Conservation (phyloP, 1,140 invertebrate species). For the Microplitis mediator region DNA sequence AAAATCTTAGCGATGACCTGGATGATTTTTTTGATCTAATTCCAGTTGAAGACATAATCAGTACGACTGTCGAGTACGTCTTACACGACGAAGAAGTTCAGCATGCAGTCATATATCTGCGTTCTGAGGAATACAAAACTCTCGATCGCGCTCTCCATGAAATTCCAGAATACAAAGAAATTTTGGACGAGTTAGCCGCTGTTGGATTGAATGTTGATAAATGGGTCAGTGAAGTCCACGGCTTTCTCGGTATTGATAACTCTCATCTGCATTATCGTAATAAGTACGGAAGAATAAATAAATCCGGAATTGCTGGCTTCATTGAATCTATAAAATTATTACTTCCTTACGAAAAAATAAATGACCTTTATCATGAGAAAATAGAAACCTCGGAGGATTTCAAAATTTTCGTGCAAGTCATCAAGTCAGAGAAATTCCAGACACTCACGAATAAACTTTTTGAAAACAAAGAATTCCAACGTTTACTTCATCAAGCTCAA, state of each 20-base stretch:
- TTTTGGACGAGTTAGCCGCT: slow-evolving; percentile 2
- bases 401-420: slow-evolving; percentile 3
- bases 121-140: slow-evolving; percentile 1
- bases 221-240: background rate
- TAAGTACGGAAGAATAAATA: background rate
- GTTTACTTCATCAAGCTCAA: slow-evolving; percentile 13
- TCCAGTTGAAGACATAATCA: background rate
- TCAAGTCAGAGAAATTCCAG: slow-evolving; percentile 26
- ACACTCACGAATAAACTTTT: slow-evolving; percentile 6
- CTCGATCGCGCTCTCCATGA: background rate
- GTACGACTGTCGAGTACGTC: background rate
- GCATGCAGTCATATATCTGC: background rate
- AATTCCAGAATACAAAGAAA: slow-evolving; percentile 16
- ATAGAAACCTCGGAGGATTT: slow-evolving; percentile 24
- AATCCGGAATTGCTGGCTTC: slow-evolving; percentile 19
- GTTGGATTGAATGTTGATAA: slow-evolving; percentile 16
- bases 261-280: background rate
- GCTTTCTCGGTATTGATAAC: background rate
- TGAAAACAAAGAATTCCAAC: slow-evolving; percentile 20
- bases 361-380: slow-evolving; percentile 30
- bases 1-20: background rate
- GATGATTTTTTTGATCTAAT: slow-evolving; percentile 1
- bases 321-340: slow-evolving; percentile 12
- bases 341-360: slow-evolving; percentile 27
- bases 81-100: slow-evolving; percentile 20